Base-by-base conservation (phyloP, 1,140 invertebrate species). In the Euglossa dilemma region DNA sequence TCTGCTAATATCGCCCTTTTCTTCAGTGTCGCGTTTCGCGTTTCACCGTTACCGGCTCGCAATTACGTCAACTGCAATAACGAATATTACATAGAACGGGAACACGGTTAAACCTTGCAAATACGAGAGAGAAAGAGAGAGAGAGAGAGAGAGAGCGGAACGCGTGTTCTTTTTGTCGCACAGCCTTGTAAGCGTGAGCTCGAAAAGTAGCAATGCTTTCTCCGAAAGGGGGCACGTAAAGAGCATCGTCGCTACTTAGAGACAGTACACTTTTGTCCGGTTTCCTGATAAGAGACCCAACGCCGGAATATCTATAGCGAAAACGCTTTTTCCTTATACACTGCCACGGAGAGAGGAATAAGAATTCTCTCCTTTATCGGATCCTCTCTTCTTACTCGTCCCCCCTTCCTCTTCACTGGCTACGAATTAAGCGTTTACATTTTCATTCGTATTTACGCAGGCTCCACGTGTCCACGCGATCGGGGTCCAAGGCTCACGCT, bases 361-460 rank as follows among this genome's bases (percentile, higher is more conserved):
- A 79, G 25, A 71, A 66, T 70, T 63, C 45, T 16, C 7, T 71
- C 36, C n/a, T n/a, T 36, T 56, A 57, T 57, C 36, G 9, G 36
- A 45, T 73, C 28, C 20, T 23, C 71, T 18, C 56, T 72, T 25
- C 50, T 14, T 69, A 59, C n/a, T 14, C 2, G 18, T 25, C 25
- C 4, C 43, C 16, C 23, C 43, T 76, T 57, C 25, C 25, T 47
- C 28, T 47, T 25, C 59, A 8, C n/a, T 25, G 20, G 6, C 66
- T 47, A 54, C 66, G 66, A 45, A 43, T 56, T 61, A 54, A 70
- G 47, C 64, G 81, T 83, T 77, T 83, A 83, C 66, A 69, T 78
- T 83, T 83, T 78, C 81, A 6, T 78, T 47, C 45, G 20, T 71
- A 83, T 83, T 78, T 78, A 77, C n/a, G 64, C 36, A 50, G 43